Base-by-base conservation (phyloP, 2,113 vertebrate species). In the Tragelaphus imberbis region DNA sequence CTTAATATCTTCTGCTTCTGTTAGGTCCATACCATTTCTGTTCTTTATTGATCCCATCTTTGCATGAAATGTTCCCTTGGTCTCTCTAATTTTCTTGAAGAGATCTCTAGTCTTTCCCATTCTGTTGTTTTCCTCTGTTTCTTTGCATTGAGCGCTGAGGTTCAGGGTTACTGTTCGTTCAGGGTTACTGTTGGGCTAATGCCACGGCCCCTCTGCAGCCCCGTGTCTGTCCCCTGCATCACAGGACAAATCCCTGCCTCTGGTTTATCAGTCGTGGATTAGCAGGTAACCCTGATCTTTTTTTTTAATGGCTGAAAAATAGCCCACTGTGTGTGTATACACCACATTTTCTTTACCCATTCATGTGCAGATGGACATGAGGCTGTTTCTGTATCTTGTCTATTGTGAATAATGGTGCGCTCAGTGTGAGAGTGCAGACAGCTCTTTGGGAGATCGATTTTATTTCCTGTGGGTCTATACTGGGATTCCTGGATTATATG, bases 201-300 rank as follows among this genome's bases (percentile, higher is more conserved):
- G 9, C 21, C 10, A 16, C 0, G 1, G 15, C 4, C 28, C 19
- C 17, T 59, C 51, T 9, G 1, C 15, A 25, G 65, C 47, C 68
- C 44, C 3, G 0, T 13, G 53, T 16, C 23, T 71, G n/a, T 40
- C 19, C 0, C 40, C n/a, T 40, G 68, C 11, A 3, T 71, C n/a
- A 6, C n/a, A 71, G 65, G 65, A 36, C 17, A 40, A 23, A 71
- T 11, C 47, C 79, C n/a, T 7, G 1, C 28, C 36, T 16, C 23
- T 25, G 11, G 65, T 86, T 82, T 14, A 71, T 51, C 49, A 84
- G 81, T 71, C 47, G 5, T 33, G 13, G 23, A 25, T 71, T 36
- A 55, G 56, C 36, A 27, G 58, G 80, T 68, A 90, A 77, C 88
- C 61, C 77, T 86, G 12, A 75, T n/a, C 56, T 87, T 63, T 81